These are phyloP conservation scores for Caerostris extrusa DNA, from an alignment of 1,140 invertebrate genomes.

Conservation along the genomic window DNA sequence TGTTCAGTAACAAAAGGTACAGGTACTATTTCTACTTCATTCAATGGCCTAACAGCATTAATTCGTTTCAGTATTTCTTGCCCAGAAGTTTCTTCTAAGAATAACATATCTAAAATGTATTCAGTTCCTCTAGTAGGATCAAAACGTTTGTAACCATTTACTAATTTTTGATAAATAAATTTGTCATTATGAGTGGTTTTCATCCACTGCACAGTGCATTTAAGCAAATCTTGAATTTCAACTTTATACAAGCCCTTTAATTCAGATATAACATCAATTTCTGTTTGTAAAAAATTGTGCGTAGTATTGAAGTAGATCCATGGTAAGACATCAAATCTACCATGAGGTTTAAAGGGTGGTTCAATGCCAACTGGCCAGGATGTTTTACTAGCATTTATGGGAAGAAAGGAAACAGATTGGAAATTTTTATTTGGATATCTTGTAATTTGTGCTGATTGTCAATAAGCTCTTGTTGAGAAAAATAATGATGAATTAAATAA, in stretches of 20 bases:
- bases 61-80: slow-evolving; percentile 82
- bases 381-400: slow-evolving; percentile 80
- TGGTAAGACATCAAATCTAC: slow-evolving; percentile 91
- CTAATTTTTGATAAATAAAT: slow-evolving; percentile 84
- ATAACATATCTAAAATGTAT: slow-evolving; percentile 90
- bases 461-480: slow-evolving; percentile 76
- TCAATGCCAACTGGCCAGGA: slow-evolving; percentile 92
- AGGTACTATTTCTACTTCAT: slow-evolving; percentile 91
- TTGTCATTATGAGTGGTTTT: slow-evolving; percentile 82
- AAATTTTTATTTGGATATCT: slow-evolving; percentile 80
- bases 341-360: slow-evolving; percentile 85
- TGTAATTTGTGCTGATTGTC: slow-evolving; percentile 69
- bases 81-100: slow-evolving; percentile 81
- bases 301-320: slow-evolving; percentile 92
- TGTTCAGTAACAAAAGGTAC: slow-evolving; percentile 96
- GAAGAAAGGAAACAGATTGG: slow-evolving; percentile 81
- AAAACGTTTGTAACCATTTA: slow-evolving; percentile 92
- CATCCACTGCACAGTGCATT: slow-evolving; percentile 71
- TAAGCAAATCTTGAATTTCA: slow-evolving; percentile 80
- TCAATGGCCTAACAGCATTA: slow-evolving; percentile 89
- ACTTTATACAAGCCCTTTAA: slow-evolving; percentile 81
- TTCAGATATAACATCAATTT: slow-evolving; percentile 79
- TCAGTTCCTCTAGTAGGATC: slow-evolving; percentile 94
- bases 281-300: slow-evolving; percentile 86
- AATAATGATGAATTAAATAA: slow-evolving; percentile 75